Evolutionary conservation across 2,797 vertebrate species (phyloP), one percentile per base, ranked within the genome.

Genomic region (Squalus acanthias): DNA sequence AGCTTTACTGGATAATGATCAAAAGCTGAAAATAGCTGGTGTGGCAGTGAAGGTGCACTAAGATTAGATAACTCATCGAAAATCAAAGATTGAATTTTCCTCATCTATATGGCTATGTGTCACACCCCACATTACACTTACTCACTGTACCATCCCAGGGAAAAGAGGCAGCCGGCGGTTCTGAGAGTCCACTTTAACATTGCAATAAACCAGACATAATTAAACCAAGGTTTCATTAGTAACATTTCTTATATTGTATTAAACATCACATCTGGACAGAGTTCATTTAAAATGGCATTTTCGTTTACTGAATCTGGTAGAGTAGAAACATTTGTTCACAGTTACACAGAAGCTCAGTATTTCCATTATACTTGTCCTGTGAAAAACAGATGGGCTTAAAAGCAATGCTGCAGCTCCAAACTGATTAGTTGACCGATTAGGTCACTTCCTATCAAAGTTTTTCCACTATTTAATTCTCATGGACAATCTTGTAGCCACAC

Each of bases 391-490:
- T 24, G 39, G n/a, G n/a, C 6, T 69, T 93, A 24, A 69, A 69
- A 69, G 9, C 33, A 65, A 92, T 20, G 89, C 33, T 93, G 63
- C 46, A 93, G 2, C n/a, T 24, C 91, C 63, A 69, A 85, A 24
- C 39, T 50, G 46, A 46, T 65, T 22, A 63, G 60, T 15, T 65
- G 87, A 46, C 9, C 10, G 29, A 57, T 93, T 67, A 22, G 29
- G n/a, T 67, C n/a, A 69, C 63, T 33, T 65, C n/a, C 46, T 46
- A 69, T 12, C 57, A 50, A 26, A 33, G 50, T 74, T 26, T 57
- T 95, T 33, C 94, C 24, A 60, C 24, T 26, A 53, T 74, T 95
- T 72, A 95, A 57, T 95, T 95, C 70, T 76, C 26, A 74, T 46
- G 46, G 13, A 76, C 50, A 92, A n/a, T n/a, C 22, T 57, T 95